Conservation (phyloP, 2,888 invertebrate genomes). For the Eilema sororculum region DNA sequence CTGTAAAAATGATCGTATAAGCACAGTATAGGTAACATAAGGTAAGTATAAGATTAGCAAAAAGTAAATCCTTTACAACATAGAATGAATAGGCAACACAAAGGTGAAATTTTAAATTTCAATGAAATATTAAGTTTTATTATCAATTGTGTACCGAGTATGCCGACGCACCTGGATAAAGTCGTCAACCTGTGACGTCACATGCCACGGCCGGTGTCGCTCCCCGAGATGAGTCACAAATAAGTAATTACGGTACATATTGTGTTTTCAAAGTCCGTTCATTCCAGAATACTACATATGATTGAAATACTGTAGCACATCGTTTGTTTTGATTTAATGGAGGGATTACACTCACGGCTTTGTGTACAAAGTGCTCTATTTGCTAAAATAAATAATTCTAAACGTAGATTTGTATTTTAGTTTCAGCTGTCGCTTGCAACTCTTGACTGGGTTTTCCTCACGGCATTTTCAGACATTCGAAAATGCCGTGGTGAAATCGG, state of each 20-base stretch:
- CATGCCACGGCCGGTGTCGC: background rate
- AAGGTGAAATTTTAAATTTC: background rate
- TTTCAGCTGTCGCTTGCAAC: no score
- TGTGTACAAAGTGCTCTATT: background rate
- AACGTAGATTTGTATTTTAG: background rate
- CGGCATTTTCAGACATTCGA: no score
- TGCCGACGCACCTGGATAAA: constrained; percentile 13
- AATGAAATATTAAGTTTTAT: background rate
- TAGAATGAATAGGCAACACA: background rate
- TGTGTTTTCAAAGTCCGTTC: background rate
- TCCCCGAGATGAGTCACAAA: constrained; percentile 7
- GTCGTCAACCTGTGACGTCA: constrained; percentile 6
- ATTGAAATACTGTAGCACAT: constrained; percentile 11
- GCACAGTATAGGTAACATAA: no score
- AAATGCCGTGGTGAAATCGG: no score
- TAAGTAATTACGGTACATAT: constrained; percentile 19
- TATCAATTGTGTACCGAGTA: background rate
- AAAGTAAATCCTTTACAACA: background rate
- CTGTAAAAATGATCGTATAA: no score
- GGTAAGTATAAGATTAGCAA: no score
- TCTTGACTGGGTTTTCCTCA: no score
- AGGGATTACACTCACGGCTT: background rate
- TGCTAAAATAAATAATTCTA: background rate
- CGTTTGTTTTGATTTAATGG: background rate
- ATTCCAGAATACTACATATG: background rate